Percentiles rank a stretch among this genome's conserved stretches.
phyloP scores from a whole-genome alignment of 2,113 vertebrate species.

The Gopherus evgoodei region DNA sequence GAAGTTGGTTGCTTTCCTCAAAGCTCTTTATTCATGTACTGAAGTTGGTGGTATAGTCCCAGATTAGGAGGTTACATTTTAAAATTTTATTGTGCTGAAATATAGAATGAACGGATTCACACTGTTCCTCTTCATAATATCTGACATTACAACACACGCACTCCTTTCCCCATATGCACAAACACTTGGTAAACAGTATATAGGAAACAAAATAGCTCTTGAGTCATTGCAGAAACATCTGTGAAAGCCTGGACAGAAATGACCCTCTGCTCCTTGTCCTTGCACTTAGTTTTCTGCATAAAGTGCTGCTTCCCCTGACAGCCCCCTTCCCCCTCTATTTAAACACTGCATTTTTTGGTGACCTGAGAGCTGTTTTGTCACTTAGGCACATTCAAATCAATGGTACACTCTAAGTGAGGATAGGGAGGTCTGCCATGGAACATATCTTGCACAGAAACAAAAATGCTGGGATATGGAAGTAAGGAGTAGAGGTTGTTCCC shows the following conservation, averaged over 20 bases:
- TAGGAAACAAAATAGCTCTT: constrained; percentile 29
- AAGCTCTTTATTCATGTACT: not conserved
- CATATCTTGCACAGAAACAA: constrained; percentile 24
- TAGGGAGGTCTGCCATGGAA: not conserved
- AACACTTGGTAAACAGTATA: constrained; percentile 31
- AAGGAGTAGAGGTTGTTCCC: not conserved
- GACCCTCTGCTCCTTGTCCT: not conserved
- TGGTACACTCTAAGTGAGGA: not conserved
- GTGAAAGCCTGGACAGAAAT: constrained; percentile 24
- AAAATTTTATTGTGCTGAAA: constrained; percentile 10
- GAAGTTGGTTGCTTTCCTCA: constrained; percentile 6
- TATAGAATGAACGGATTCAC: constrained; percentile 34
- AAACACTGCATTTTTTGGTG: not conserved
- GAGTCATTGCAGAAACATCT: not conserved
- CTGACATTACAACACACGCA: not conserved
- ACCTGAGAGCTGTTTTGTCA: not conserved
- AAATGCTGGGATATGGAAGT: not conserved
- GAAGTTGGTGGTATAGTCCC: constrained; percentile 17
- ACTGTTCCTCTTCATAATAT: constrained; percentile 9
- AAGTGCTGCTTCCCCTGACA: not conserved
- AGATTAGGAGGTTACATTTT: constrained; percentile 31
- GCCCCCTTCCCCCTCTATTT: not conserved
- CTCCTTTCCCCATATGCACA: not conserved
- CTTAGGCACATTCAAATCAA: constrained; percentile 11
- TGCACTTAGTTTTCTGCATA: not conserved